Conservation (phyloP, 2,113 vertebrate species). For the Boulengeromyrus knoepffleri region DNA sequence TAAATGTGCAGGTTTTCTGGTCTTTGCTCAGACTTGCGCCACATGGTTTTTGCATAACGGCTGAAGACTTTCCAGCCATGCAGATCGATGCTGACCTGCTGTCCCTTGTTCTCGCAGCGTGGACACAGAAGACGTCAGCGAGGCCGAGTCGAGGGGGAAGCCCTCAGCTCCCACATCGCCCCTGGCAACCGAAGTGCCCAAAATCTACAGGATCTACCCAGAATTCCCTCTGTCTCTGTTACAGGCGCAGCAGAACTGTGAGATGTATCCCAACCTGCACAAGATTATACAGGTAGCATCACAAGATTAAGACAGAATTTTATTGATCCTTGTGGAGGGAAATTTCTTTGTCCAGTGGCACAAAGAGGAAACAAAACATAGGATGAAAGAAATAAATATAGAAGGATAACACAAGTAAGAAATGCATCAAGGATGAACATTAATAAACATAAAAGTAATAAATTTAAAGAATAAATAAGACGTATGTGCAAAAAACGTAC, state of each 20-base stretch:
- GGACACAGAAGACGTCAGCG: constrained; percentile 72
- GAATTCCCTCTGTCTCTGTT: constrained; percentile 75
- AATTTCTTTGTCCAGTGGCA: background rate
- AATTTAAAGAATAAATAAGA: background rate
- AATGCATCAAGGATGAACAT: background rate
- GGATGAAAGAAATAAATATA: background rate
- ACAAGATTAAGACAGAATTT: background rate
- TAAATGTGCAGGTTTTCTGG: background rate
- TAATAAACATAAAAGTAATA: background rate
- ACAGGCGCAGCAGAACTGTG: constrained; percentile 73
- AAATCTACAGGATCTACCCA: constrained; percentile 44
- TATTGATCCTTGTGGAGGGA: background rate
- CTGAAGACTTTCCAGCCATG: background rate
- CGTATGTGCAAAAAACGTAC: background rate
- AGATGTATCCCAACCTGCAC: constrained; percentile 74
- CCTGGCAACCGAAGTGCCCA: constrained; percentile 46
- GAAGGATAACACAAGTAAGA: background rate
- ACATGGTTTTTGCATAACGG: background rate
- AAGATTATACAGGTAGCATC: constrained; percentile 76
- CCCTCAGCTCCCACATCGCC: constrained; percentile 42
- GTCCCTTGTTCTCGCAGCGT: constrained; percentile 47
- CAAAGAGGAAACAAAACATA: background rate
- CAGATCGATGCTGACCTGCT: background rate
- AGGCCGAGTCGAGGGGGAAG: constrained; percentile 62
- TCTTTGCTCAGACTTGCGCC: background rate